These are phyloP conservation scores for Trissolcus brochymenae DNA, from an alignment of 2,888 invertebrate species.

Conservation along the genomic window DNA sequence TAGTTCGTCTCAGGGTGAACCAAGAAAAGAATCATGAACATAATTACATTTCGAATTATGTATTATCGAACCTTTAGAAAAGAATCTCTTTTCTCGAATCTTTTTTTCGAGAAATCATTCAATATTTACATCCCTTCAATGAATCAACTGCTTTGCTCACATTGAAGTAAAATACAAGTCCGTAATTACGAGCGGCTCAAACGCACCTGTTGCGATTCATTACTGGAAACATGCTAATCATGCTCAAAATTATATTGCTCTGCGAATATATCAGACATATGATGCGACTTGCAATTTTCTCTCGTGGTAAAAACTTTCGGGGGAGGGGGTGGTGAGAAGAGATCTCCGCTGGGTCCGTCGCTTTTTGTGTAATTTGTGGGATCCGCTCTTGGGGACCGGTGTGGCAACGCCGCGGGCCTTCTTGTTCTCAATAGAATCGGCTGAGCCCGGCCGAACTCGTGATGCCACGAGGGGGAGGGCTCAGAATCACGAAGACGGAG, in stretches of 20 bases:
- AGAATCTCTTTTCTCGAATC: no score
- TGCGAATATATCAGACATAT: conserved; percentile 16
- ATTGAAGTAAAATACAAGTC: neutral
- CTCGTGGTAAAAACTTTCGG: conserved; percentile 10
- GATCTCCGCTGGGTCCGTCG: conserved; percentile 57
- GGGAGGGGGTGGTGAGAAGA: conserved; percentile 34
- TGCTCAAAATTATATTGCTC: neutral
- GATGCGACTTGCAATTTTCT: conserved; percentile 26
- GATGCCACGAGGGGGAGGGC: conserved; percentile 19
- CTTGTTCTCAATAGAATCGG: conserved; percentile 61
- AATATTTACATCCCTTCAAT: no score
- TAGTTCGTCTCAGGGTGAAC: no score
- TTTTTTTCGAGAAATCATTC: no score
- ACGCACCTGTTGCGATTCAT: conserved; percentile 4
- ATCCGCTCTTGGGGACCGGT: conserved; percentile 61
- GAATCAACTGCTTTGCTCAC: conserved; percentile 1
- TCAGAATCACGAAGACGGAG: conserved; percentile 4
- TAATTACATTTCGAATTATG: no score
- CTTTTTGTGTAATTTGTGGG: conserved; percentile 70
- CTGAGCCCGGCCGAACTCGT: conserved; percentile 44
- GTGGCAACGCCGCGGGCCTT: conserved; percentile 70
- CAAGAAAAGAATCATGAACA: no score
- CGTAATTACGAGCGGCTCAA: no score
- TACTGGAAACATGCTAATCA: neutral
- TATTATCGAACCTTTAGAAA: no score